A percentile compares a stretch with the other conserved stretches of the same genome.
Evolutionary conservation across 2,797 vertebrate species (phyloP).

Genomic region (Halcyon chelicuti): DNA sequence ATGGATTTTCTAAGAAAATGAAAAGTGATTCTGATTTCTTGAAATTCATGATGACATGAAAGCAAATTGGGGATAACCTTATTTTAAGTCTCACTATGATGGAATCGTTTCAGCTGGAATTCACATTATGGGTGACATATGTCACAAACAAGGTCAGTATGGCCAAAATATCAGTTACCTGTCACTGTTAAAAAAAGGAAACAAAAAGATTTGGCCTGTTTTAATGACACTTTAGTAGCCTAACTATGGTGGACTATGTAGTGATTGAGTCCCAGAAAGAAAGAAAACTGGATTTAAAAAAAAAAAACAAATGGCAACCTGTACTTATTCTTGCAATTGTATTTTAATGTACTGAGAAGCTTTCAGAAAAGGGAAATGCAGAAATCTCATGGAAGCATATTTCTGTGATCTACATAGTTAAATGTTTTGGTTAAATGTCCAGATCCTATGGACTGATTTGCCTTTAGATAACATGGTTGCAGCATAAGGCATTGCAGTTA

Average conservation of each 20-base stretch:
- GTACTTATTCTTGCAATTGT: not conserved
- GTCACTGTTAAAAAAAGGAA: not conserved
- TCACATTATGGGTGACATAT: not conserved
- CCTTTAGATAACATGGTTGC: not conserved
- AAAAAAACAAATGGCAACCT: not conserved
- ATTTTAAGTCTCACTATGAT: not conserved
- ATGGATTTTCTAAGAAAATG: conserved; percentile 55
- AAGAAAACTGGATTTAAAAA: not conserved
- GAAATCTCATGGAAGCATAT: not conserved
- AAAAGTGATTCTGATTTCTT: conserved; percentile 40
- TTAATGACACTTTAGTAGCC: not conserved
- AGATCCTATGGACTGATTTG: not conserved
- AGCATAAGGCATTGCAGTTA: not conserved
- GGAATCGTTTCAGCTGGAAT: conserved; percentile 1
- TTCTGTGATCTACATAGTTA: not conserved
- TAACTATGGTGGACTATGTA: not conserved
- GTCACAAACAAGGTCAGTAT: not conserved
- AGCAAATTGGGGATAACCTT: conserved; percentile 10
- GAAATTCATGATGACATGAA: conserved; percentile 36
- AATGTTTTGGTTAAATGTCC: not conserved
- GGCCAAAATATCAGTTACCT: not conserved
- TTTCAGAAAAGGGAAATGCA: not conserved
- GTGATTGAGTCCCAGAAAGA: not conserved
- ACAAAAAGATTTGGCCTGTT: not conserved
- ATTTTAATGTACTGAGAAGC: not conserved